phyloP scores from a whole-genome alignment of 1,140 invertebrate species.

The Brachionus rotundiformis region DNA sequence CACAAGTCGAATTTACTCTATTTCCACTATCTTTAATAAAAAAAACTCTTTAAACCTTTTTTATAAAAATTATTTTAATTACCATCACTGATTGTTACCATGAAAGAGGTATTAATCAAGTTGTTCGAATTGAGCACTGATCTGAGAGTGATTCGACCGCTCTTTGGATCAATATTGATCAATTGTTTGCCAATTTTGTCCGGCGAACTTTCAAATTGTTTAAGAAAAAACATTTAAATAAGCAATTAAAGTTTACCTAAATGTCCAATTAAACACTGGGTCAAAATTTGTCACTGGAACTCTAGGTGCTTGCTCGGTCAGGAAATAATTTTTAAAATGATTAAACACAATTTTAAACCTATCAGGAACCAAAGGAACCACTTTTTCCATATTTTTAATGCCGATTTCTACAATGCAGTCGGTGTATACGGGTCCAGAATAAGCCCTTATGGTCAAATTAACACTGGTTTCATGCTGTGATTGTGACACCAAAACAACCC shows the following conservation, averaged over 20 bases:
- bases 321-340: constrained; percentile 41
- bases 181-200: constrained; percentile 22
- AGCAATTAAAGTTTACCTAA: constrained; percentile 23
- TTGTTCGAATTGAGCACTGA: constrained; percentile 40
- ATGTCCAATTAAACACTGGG: neutral
- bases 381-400: neutral
- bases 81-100: neutral
- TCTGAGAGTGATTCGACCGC: constrained; percentile 7
- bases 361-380: neutral
- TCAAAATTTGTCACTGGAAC: constrained; percentile 32
- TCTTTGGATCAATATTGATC: constrained; percentile 4
- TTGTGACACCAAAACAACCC: neutral
- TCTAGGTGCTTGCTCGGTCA: constrained; percentile 6
- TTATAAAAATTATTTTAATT: neutral
- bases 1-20: constrained; percentile 1
- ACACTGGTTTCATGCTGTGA: neutral
- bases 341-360: constrained; percentile 45
- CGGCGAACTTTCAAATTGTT: neutral
- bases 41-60: neutral
- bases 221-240: neutral
- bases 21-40: constrained; percentile 4
- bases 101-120: constrained; percentile 9
- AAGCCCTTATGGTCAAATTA: constrained; percentile 22
- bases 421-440: neutral
- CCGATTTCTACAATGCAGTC: neutral